Conservation (phyloP, 2,888 invertebrate species). For the Elegia similella region DNA sequence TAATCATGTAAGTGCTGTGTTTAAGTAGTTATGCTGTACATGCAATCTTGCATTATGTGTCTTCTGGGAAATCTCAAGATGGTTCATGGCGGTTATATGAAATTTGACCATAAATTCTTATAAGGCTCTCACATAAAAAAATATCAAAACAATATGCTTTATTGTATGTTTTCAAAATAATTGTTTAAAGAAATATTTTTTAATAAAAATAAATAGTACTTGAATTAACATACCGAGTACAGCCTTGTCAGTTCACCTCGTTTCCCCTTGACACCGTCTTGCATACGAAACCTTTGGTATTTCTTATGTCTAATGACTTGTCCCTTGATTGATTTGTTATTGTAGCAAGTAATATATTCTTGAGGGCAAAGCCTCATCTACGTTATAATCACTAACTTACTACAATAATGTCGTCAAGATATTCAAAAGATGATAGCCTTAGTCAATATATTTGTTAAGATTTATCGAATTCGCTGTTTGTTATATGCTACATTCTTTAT, state of each 20-base stretch:
- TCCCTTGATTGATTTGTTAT: conserved; percentile 4
- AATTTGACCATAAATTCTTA: not conserved
- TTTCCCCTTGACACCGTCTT: conserved; percentile 27
- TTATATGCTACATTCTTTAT: no score
- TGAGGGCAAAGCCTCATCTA: not conserved
- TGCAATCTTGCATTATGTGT: not conserved
- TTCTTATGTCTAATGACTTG: conserved; percentile 12
- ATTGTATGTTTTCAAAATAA: no score
- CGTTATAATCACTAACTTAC: not conserved
- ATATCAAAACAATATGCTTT: no score
- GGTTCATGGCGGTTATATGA: not conserved
- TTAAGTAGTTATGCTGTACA: not conserved
- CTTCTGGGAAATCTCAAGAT: not conserved
- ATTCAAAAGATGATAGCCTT: not conserved
- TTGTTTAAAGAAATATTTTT: no score
- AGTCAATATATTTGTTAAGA: no score
- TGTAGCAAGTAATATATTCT: not conserved
- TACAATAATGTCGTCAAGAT: not conserved
- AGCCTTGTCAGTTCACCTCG: not conserved
- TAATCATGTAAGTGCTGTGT: not conserved
- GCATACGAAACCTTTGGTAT: conserved; percentile 19
- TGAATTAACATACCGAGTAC: conserved; percentile 12
- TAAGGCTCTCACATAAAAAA: no score
- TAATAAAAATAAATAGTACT: no score
- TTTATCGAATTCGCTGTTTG: no score